Evolutionary conservation across 2,888 invertebrate genomes (phyloP), one percentile per base, ranked within the genome.

Genomic region (Conops quadrifasciatus): DNA sequence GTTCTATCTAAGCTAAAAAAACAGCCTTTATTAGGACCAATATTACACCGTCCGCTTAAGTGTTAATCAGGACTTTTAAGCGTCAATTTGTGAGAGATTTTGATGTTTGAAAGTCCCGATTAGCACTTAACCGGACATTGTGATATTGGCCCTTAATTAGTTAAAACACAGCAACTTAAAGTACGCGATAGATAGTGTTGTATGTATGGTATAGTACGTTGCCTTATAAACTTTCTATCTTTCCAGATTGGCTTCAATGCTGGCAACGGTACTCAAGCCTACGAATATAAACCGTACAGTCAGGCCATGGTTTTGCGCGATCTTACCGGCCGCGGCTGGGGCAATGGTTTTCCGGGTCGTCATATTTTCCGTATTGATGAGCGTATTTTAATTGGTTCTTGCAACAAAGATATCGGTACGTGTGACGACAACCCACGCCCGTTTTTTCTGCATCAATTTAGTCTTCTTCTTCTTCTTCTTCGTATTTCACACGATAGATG

Each of bases 321-420:
- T 85, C 87, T 97, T 75, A 91, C 93, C 0, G 91, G 92, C 9
- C 89, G 95, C 81, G 96, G 96, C 28, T 94, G 92, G 90, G 95
- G 92, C 0, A 96, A 96, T 80, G 92, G 91, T 3, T 92, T 94
- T 78, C 92, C 94, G 0, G 97, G 97, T 69, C 89, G 97, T 76
- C 98, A 97, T 81, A 92, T 97, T 81, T 98, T 98, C 88, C 90
- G 97, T 76, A 93, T 98, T 73, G 97, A 98, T 80, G 98, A 98
- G 83, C 94, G 93, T 81, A 96, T 98, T 81, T 90, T 97, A 83
- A 90, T 94, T 81, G 98, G 96, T 63, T 95, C 94, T 56, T 98
- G 97, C 84, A 95, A 95, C 83, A 94, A 94, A 83, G 94, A 94
- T 88, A 92, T 93, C 71, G 93, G 94, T 93, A 84, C 81, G 85